Percentiles rank a stretch among this genome's conserved stretches.
Conservation (phyloP, 1,140 invertebrate species). For the Panonychus citri region DNA sequence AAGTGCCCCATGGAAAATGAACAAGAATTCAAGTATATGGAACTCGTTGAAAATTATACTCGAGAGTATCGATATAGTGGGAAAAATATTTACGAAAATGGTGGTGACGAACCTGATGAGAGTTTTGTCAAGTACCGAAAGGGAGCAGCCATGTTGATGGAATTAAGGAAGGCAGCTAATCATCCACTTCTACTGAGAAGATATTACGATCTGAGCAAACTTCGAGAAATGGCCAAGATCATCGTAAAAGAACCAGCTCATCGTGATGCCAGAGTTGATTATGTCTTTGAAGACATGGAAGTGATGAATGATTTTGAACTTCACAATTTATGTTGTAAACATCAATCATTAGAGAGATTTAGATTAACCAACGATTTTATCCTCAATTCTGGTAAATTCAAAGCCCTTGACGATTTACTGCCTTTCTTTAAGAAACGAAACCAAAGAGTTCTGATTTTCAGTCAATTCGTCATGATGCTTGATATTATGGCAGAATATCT, state of each 20-base stretch:
- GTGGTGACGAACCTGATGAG: constrained; percentile 1
- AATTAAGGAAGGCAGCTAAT: constrained; percentile 63
- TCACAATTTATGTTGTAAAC: constrained; percentile 42
- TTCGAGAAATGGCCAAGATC: constrained; percentile 41
- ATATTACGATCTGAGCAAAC: constrained; percentile 44
- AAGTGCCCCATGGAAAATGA: constrained; percentile 36
- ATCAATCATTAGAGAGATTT: constrained; percentile 24
- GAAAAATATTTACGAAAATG: not conserved
- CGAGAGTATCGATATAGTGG: not conserved
- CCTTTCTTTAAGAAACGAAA: constrained; percentile 56
- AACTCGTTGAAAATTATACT: constrained; percentile 41
- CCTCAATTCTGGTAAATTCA: constrained; percentile 42
- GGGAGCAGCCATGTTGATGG: constrained; percentile 59
- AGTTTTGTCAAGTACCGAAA: constrained; percentile 17
- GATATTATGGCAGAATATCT: constrained; percentile 67
- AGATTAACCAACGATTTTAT: constrained; percentile 23
- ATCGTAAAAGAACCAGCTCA: constrained; percentile 45
- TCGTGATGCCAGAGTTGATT: constrained; percentile 51
- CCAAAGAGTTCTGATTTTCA: constrained; percentile 82
- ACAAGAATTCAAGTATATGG: constrained; percentile 48
- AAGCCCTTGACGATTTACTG: constrained; percentile 60
- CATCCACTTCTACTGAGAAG: constrained; percentile 58
- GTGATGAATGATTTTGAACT: constrained; percentile 78
- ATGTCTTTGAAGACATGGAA: constrained; percentile 62
- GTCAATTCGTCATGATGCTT: constrained; percentile 93